Evolutionary conservation across 2,888 invertebrate species (phyloP).

Genomic region (Ichneumoninae sp.): DNA sequence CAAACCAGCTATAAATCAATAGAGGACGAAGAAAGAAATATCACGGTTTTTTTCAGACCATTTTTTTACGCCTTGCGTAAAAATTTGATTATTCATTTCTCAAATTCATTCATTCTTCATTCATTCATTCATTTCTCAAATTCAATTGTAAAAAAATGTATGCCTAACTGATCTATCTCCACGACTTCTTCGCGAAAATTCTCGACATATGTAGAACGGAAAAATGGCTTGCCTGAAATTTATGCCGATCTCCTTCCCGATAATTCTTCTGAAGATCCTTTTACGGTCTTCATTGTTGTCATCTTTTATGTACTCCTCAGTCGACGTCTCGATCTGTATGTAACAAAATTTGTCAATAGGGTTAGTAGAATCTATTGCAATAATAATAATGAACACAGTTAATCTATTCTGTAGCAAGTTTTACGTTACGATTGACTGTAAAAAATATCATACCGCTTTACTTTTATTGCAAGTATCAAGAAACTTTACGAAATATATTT

Average conservation of each 20-base stretch:
- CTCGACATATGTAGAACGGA: neutral
- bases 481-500: neutral
- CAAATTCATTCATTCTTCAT: neutral
- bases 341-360: neutral
- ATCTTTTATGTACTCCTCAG: neutral
- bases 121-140: neutral
- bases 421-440: neutral
- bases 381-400: neutral
- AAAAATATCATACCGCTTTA: neutral
- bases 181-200: neutral
- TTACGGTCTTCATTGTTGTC: neutral
- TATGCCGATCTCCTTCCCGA: neutral
- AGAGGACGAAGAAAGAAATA: neutral
- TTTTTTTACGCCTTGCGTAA: neutral
- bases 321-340: neutral
- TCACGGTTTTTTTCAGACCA: neutral
- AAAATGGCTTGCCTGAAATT: neutral
- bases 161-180: neutral
- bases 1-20: conserved; percentile 44
- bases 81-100: neutral
- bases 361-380: neutral
- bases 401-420: neutral
- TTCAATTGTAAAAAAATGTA: neutral
- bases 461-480: neutral
- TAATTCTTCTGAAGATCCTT: neutral